Evolutionary conservation across 2,888 invertebrate genomes (phyloP), one percentile per base, ranked within the genome.

Genomic region (Cryptocephalus primarius): DNA sequence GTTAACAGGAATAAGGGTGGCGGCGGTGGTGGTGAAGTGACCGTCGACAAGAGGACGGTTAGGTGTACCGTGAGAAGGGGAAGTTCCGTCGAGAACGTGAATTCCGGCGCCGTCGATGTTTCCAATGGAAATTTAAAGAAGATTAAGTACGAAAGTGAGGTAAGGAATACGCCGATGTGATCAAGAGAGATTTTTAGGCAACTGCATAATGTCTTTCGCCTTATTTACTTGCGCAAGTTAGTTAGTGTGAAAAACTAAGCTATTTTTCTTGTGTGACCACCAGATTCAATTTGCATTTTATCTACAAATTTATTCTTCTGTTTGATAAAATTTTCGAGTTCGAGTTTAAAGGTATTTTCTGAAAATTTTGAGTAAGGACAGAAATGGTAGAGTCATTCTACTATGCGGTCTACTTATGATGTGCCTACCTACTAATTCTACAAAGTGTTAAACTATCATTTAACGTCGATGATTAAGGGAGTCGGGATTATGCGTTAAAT

Each of bases 111-210:
- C 9, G 51, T 60, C 42, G 66, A 67, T 51, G 47, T 64, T 39
- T 54, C 55, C 39, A 57, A 56, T 41, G 67, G 67, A 39, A 57
- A 56, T 34, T 45, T 67, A 58, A 70, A 70, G 58, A 70, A 70
- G 48, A 54, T 68, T 32, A 68, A 66, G 55, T 69, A 65, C 53
- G 70, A 67, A 53, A 65, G 60, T 52, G 68, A 70, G 66, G 70
- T 69, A 53, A 58, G 56, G 49, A 32, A 12, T 32, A 22, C 22
- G 11, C 22, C 22, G 12, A 33, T 38, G 40, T 9, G 43, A 42
- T 36, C 2, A 13, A 11, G 40, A 6, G 32, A 3, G 13, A 42
- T 42, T 11, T 32, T 4, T n/a, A 11, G 12, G 6, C 6, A 4
- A 36, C 6, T 36, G 12, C n/a, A 36, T 11, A 2, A 36, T 36